A percentile compares a stretch with the other conserved stretches of the same genome.
phyloP scores from a whole-genome alignment of 2,888 invertebrate genomes.

The Drosophila histrio region DNA sequence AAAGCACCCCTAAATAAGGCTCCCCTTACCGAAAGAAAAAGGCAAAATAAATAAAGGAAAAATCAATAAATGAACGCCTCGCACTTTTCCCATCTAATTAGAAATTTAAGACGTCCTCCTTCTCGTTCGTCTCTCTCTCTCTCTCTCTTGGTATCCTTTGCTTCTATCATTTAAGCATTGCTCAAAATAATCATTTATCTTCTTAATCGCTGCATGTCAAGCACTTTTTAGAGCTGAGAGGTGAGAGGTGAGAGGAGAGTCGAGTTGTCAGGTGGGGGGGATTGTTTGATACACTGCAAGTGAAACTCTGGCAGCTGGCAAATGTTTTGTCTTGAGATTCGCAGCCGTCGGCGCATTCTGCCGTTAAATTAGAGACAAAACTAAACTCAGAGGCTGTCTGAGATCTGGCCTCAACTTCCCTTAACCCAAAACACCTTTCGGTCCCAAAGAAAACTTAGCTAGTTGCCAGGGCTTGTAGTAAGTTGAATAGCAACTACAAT shows the following conservation, averaged over 20 bases:
- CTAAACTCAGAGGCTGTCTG: conserved; percentile 5
- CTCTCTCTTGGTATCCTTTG: conserved; percentile 16
- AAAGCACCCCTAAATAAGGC: conserved; percentile 37
- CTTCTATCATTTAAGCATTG: conserved; percentile 55
- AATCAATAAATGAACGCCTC: conserved; percentile 52
- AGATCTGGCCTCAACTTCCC: neutral
- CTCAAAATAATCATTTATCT: conserved; percentile 77
- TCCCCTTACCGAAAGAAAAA: neutral
- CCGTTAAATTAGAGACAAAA: conserved; percentile 67
- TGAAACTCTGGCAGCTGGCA: conserved; percentile 54
- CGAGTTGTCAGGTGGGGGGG: neutral
- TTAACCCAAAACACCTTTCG: neutral
- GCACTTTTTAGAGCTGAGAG: neutral
- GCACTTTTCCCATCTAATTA: conserved; percentile 55
- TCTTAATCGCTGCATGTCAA: conserved; percentile 66
- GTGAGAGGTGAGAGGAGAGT: neutral
- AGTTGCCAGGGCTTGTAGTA: neutral
- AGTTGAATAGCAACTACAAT: neutral
- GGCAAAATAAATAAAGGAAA: conserved; percentile 26
- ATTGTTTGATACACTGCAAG: neutral
- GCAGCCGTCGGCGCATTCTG: conserved; percentile 54
- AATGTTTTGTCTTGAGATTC: conserved; percentile 55
- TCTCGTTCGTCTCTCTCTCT: neutral
- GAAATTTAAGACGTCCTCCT: conserved; percentile 51
- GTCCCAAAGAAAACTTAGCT: neutral